Evolutionary conservation across 2,113 vertebrate species (phyloP), one percentile per base, ranked within the genome.

Genomic region (Climacteris rufus): DNA sequence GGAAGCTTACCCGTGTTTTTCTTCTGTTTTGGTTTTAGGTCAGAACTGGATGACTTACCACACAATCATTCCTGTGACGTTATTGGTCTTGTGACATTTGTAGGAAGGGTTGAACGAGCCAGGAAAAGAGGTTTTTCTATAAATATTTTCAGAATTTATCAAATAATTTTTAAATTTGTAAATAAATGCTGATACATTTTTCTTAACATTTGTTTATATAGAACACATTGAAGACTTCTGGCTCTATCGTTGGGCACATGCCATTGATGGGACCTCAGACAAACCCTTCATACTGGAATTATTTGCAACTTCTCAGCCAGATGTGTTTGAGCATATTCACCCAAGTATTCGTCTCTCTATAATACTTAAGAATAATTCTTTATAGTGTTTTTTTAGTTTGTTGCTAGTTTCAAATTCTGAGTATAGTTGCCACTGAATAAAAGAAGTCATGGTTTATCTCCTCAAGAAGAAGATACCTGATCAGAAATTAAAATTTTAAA

Each of bases 251-350:
- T 99, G 99, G 99, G 98, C 98, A 63, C 99, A 99, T 40, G 97
- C 98, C 21, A 90, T 98, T 85, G 99, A 99, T 19, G 98, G 98
- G 59, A 99, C 99, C 24, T 98, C 98, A 42, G 93, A 98, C 8
- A 95, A 96, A 2, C 98, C 98, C 7, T 99, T 99, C 89, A 98
- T 99, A 80, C 92, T 99, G 95, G 98, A 99, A 97, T 96, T 99
- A 64, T 99, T 99, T 98, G 98, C 99, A 63, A 98, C 98, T 66
- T 99, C 99, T 83, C 99, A 99, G 91, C 98, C 99, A 37, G 98
- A 99, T 84, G 97, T 99, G 91, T 99, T 99, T 97, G 98, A 97
- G 93, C 95, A n/a, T 45, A 98, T 99, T 85, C 98, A 97, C 83
- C 99, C 99, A 91, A 99, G 99, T 99, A 98, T 96, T 97, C 40